Conservation (phyloP, 1,140 invertebrate species). For the Cherax destructor region DNA sequence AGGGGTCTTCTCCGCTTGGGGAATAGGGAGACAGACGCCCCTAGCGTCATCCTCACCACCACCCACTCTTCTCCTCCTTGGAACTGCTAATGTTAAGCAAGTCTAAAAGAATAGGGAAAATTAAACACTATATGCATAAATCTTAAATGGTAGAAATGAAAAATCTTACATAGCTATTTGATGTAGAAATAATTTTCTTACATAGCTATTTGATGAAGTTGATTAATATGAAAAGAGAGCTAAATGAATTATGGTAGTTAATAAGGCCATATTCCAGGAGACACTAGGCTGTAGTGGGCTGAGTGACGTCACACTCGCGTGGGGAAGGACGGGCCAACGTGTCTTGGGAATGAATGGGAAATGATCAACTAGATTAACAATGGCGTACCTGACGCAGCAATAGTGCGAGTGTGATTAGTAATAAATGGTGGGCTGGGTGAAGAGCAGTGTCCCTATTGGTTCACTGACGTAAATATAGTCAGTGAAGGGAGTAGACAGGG, state of each 20-base stretch:
- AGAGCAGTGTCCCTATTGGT: background rate
- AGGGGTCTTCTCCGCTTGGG: constrained; percentile 50
- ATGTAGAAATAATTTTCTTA: no score
- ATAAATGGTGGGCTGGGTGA: background rate
- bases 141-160: background rate
- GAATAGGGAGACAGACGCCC: constrained; percentile 50
- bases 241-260: background rate
- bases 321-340: constrained; percentile 6
- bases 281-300: background rate
- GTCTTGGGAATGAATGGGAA: background rate
- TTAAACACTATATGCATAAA: background rate
- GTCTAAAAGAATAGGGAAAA: background rate
- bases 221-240: background rate
- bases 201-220: background rate
- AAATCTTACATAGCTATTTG: no score
- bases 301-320: background rate
- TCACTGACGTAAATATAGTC: background rate
- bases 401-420: background rate
- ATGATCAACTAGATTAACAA: background rate
- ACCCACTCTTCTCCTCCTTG: background rate
- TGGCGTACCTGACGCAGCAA: background rate
- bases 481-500: no score
- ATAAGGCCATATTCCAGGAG: background rate
- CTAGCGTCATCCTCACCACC: background rate
- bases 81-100: background rate